A percentile compares a stretch with the other conserved stretches of the same genome.
Conservation (phyloP, 2,888 invertebrate genomes). For the Tinea trinotella region DNA sequence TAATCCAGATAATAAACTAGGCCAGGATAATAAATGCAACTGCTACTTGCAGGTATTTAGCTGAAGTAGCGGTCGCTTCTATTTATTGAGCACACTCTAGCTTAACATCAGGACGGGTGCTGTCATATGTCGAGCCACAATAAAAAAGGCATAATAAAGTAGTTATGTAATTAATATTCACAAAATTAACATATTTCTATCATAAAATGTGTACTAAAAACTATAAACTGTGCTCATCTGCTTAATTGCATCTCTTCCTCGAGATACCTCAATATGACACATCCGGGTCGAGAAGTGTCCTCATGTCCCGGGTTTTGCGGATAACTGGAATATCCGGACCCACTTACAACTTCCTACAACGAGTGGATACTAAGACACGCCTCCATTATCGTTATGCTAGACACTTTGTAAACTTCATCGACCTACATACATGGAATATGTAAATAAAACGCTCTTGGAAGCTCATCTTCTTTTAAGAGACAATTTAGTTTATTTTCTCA, state of each 20-base stretch:
- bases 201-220: neutral
- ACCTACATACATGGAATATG: constrained; percentile 7
- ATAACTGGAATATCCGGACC: constrained; percentile 36
- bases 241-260: neutral
- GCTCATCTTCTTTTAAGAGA: neutral
- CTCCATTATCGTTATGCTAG: neutral
- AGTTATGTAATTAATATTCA: no score
- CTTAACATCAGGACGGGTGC: no score
- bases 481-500: neutral
- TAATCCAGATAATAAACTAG: no score
- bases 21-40: no score
- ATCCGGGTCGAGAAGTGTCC: constrained; percentile 13
- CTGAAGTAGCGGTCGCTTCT: no score
- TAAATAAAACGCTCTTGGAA: constrained; percentile 1
- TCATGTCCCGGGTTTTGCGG: constrained; percentile 27
- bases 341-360: constrained; percentile 37
- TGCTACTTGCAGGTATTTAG: no score
- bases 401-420: constrained; percentile 7
- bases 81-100: no score
- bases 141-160: no score
- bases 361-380: neutral
- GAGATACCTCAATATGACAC: neutral
- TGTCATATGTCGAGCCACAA: no score
- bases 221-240: neutral
- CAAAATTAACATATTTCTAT: neutral